Percentiles rank a stretch among this genome's conserved stretches.
These are phyloP conservation scores for Matsumurasca onukii DNA, from an alignment of 1,140 invertebrate species.

Conservation along the genomic window DNA sequence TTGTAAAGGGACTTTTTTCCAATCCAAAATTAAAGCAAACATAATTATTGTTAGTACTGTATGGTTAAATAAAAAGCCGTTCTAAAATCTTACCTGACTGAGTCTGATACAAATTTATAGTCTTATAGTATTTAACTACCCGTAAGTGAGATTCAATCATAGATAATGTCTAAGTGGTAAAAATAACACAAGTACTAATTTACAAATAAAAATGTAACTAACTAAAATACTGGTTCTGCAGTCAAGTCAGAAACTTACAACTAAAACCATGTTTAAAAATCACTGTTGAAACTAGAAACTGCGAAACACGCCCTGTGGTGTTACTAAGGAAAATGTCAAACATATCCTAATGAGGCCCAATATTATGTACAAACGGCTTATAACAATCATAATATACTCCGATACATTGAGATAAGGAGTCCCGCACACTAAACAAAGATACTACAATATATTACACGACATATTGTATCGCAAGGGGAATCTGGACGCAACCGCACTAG, in stretches of 20 bases:
- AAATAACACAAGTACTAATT: too few relatives aligned
- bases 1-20: too few relatives aligned
- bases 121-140: too few relatives aligned
- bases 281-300: constrained; percentile 23
- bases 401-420: constrained; percentile 20
- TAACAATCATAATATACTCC: constrained; percentile 27
- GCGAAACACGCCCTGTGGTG: constrained; percentile 1
- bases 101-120: too few relatives aligned
- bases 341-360: constrained; percentile 19
- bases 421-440: constrained; percentile 22
- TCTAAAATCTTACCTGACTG: too few relatives aligned
- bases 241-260: too few relatives aligned
- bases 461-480: constrained; percentile 10
- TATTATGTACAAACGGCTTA: constrained; percentile 26
- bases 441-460: not conserved
- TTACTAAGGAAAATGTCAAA: constrained; percentile 25
- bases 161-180: too few relatives aligned
- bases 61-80: too few relatives aligned
- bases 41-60: too few relatives aligned
- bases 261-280: not conserved
- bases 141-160: too few relatives aligned
- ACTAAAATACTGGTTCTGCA: not conserved
- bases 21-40: too few relatives aligned
- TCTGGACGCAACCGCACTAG: constrained; percentile 19
- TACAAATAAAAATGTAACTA: not conserved